A percentile compares a stretch with the other conserved stretches of the same genome.
These are phyloP conservation scores for Formica aserva DNA, from an alignment of 2,888 invertebrate species.

Conservation along the genomic window DNA sequence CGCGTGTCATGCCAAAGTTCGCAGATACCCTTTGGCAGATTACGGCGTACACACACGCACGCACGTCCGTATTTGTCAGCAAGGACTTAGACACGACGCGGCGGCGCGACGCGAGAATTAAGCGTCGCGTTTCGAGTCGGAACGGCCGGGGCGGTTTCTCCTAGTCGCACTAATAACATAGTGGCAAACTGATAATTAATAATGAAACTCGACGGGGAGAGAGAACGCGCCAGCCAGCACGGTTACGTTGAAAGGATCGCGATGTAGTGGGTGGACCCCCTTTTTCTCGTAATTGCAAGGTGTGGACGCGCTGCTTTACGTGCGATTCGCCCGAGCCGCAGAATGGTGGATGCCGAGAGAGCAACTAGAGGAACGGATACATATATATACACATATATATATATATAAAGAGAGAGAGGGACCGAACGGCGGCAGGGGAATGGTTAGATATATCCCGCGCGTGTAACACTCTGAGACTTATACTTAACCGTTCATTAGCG, in stretches of 20 bases:
- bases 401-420: conserved; percentile 6
- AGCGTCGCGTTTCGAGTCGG: conserved; percentile 64
- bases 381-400: neutral
- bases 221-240: conserved; percentile 53
- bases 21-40: conserved; percentile 72
- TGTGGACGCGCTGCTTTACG: conserved; percentile 65
- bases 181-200: conserved; percentile 84
- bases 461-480: conserved; percentile 23
- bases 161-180: conserved; percentile 85
- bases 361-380: conserved; percentile 51
- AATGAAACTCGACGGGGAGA: conserved; percentile 72
- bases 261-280: conserved; percentile 74
- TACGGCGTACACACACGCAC: conserved; percentile 32
- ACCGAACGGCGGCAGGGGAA: conserved; percentile 19
- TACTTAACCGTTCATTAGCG: conserved; percentile 48
- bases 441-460: conserved; percentile 42
- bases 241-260: conserved; percentile 60
- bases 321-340: conserved; percentile 67
- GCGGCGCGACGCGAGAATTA: conserved; percentile 45
- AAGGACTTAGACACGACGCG: conserved; percentile 75
- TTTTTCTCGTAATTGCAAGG: conserved; percentile 76
- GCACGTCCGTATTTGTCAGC: conserved; percentile 81
- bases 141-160: conserved; percentile 82
- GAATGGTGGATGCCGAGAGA: conserved; percentile 52
- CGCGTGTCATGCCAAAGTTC: conserved; percentile 82